Evolutionary conservation across 1,140 invertebrate species (phyloP), one percentile per base, ranked within the genome.

Genomic region (Magallana ariakensis): DNA sequence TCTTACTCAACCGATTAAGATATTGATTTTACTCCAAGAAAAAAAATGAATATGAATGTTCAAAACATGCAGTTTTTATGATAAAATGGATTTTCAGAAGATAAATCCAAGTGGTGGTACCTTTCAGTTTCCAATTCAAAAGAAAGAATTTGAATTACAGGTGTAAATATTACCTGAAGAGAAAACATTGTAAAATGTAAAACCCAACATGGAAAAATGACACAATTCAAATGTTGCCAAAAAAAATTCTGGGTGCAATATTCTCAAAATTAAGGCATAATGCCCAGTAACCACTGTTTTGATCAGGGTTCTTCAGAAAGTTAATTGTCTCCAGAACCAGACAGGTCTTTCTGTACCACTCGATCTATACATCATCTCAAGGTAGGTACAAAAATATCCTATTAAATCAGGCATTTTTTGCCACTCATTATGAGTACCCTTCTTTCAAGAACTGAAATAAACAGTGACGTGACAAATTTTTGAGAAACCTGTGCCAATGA

Each of bases 11-110:
- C 33, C 66, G 19, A 70, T 9, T 26, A 26, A 70, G 66, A 70
- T 70, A 70, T 70, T 26, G 66, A 70, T 70, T 26, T 70, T 70
- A 70, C 66, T 70, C 26, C 33, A 33, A 33, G 33, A 33, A 33
- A 33, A 33, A 33, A 33, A 33, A 33, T 33, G 33, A 33, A 33
- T 33, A 33, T 33, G 33, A 33, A 33, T 33, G 33, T 33, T 33
- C 33, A 33, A 33, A 3, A 33, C 33, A 33, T 33, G 33, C 33
- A 33, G 33, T 33, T 33, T 33, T 33, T 33, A 33, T 33, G 33
- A 33, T 33, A 33, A 33, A 33, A 33, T 33, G 33, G 33, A 33
- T 33, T 33, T 33, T n/a, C n/a, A 33, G 33, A 33, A 33, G 33
- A 33, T 33, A 33, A 4, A 33, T 33, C 33, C 33, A 0, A 33